Evolutionary conservation across 2,888 invertebrate species (phyloP).

Genomic region (Acanthosepion pharaonis): DNA sequence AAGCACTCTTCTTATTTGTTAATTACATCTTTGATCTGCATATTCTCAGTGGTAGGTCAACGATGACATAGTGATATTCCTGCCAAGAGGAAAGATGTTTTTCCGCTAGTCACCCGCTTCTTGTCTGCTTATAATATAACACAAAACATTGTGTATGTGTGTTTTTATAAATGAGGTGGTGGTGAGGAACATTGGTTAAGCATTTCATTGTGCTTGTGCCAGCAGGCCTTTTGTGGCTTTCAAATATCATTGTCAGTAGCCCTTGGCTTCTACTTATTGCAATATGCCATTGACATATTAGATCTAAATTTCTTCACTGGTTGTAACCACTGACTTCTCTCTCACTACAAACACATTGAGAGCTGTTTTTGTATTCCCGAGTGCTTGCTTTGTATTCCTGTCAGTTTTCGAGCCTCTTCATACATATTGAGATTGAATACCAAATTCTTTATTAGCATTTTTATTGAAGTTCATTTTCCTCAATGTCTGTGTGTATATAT

Average conservation of each 20-base stretch:
- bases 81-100: too few relatives aligned
- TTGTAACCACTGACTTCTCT: conserved; percentile 1
- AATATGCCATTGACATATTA: conserved; percentile 33
- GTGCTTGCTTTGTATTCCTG: conserved; percentile 33
- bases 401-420: conserved; percentile 33
- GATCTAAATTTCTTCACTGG: conserved; percentile 33
- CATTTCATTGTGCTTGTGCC: not conserved
- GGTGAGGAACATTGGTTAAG: not conserved
- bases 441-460: conserved; percentile 33
- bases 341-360: conserved; percentile 33
- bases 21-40: conserved; percentile 33
- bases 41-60: conserved; percentile 14
- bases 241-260: conserved; percentile 3
- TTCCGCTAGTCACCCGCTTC: not conserved
- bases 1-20: conserved; percentile 7
- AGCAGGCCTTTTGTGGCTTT: conserved; percentile 33
- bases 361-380: conserved; percentile 33
- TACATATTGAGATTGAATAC: conserved; percentile 33
- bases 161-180: not conserved
- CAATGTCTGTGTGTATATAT: not conserved
- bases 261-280: conserved; percentile 33
- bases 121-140: not conserved
- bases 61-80: conserved; percentile 18
- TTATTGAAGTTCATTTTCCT: conserved; percentile 33
- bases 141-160: not conserved